Conservation (phyloP, 2,888 invertebrate species). For the Lasioglossum villosulum region DNA sequence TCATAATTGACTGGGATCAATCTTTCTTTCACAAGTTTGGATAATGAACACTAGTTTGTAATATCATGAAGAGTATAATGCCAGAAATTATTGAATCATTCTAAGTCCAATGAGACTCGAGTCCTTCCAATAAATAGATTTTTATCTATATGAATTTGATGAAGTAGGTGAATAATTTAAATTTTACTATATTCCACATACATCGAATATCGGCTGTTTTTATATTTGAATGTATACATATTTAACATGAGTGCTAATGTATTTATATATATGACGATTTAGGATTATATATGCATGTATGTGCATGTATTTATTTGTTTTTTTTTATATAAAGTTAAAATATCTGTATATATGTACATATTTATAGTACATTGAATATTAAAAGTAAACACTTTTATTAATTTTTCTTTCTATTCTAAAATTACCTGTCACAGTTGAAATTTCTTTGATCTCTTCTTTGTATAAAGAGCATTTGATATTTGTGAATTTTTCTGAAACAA, state of each 20-base stretch:
- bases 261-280: slow-evolving; percentile 33
- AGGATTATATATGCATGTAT: slow-evolving; percentile 2
- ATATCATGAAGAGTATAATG: not conserved
- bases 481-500: not conserved
- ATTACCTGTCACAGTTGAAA: not conserved
- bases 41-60: not conserved
- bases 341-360: slow-evolving; percentile 22
- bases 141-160: not conserved
- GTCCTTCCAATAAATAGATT: slow-evolving; percentile 39
- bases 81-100: slow-evolving; percentile 22
- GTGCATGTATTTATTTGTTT: slow-evolving; percentile 39
- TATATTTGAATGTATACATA: slow-evolving; percentile 28
- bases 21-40: slow-evolving; percentile 31
- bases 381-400: slow-evolving; percentile 19
- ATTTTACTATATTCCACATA: slow-evolving; percentile 17
- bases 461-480: not conserved
- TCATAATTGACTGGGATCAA: slow-evolving; percentile 51
- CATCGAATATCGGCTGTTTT: slow-evolving; percentile 37
- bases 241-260: slow-evolving; percentile 19
- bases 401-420: slow-evolving; percentile 14
- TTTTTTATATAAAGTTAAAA: slow-evolving; percentile 21
- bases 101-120: slow-evolving; percentile 29
- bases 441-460: not conserved
- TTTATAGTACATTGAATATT: slow-evolving; percentile 9
- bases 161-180: slow-evolving; percentile 13